phyloP scores from a whole-genome alignment of 2,888 invertebrate genomes.

The Mimas tiliae region DNA sequence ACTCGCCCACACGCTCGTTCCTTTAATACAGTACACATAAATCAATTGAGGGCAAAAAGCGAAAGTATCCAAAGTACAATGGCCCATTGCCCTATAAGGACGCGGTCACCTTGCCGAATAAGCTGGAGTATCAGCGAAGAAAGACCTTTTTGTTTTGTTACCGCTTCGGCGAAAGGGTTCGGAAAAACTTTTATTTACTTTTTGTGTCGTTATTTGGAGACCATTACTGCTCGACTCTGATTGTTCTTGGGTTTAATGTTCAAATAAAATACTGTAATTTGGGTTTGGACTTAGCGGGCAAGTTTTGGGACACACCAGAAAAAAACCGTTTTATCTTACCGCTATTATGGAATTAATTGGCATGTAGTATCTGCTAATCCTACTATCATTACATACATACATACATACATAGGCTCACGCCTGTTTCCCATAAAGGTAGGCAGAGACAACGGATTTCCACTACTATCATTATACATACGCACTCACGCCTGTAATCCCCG shows the following conservation, averaged over 20 bases:
- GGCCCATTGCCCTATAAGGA: constrained; percentile 18
- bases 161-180: constrained; percentile 16
- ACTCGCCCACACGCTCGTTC: too few species aligned
- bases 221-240: background rate
- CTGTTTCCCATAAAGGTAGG: too few species aligned
- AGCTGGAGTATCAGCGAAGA: background rate
- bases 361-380: too few species aligned
- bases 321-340: too few species aligned
- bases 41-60: constrained; percentile 12
- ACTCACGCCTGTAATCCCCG: too few species aligned
- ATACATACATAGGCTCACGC: too few species aligned
- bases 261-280: background rate
- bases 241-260: constrained; percentile 3
- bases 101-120: constrained; percentile 19
- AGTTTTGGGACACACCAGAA: background rate
- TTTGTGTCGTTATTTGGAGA: constrained; percentile 4
- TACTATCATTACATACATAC: too few species aligned
- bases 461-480: too few species aligned
- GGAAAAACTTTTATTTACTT: constrained; percentile 13
- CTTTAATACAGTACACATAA: background rate
- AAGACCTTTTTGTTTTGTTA: background rate
- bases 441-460: too few species aligned
- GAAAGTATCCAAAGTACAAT: constrained; percentile 10
- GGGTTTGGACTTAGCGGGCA: background rate
- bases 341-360: too few species aligned